Evolutionary conservation across 2,113 vertebrate genomes (phyloP).

Genomic region (Natator depressus): DNA sequence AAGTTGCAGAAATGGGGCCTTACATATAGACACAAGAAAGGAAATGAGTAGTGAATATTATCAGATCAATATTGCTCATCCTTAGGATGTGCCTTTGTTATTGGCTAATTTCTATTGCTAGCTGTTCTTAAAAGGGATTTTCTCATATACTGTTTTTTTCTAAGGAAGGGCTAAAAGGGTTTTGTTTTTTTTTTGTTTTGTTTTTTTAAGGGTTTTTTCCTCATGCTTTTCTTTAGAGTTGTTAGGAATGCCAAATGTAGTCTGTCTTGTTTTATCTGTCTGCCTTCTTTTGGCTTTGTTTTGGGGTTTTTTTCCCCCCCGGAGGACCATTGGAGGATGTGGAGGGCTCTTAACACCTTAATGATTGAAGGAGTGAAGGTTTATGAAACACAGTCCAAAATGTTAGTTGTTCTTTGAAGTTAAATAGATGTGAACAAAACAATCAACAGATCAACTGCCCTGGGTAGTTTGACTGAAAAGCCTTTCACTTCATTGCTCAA

Average conservation of each 20-base stretch:
- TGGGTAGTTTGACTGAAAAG: neutral
- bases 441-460: neutral
- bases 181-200: too few species aligned
- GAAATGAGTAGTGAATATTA: neutral
- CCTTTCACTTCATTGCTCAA: constrained; percentile 24
- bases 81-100: neutral
- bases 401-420: neutral
- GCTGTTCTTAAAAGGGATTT: neutral
- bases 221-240: neutral
- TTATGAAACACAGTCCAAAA: neutral
- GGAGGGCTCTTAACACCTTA: neutral
- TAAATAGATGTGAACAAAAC: neutral
- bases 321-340: neutral
- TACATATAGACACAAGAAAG: neutral
- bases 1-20: neutral
- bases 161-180: neutral
- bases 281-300: too few species aligned
- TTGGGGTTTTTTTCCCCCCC: neutral
- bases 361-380: neutral
- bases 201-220: too few species aligned
- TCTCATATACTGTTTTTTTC: neutral
- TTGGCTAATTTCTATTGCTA: neutral
- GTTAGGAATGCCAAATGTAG: neutral
- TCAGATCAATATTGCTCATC: neutral
- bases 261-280: neutral